Evolutionary conservation across 2,888 invertebrate genomes (phyloP), one percentile per base, ranked within the genome.

Genomic region (Drosophila suboccidentalis): DNA sequence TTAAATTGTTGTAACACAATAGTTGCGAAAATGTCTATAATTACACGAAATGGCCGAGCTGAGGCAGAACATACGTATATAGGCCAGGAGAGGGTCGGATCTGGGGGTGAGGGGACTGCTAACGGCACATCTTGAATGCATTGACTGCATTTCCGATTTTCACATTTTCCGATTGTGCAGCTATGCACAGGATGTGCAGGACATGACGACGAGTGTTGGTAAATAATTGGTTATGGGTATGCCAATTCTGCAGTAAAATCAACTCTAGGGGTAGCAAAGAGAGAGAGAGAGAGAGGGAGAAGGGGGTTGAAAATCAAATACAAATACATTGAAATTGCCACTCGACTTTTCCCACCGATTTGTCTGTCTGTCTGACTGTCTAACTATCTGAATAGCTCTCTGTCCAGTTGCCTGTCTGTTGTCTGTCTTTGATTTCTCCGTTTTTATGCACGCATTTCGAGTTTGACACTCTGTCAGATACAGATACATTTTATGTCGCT

Each of bases 381-480:
- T 38, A 36, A 54, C 13, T 36, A 60, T 41, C 41, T 11, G 22
- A 19, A 26, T 19, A 9, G 22, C 51, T 29, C 13, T 39, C 59
- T 19, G 49, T 55, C 57, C 17, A 11, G 15, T 41, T 41, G 36
- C 39, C 43, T 32, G 54, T 47, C 54, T 46, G 46, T 67, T 32
- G 54, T 47, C 54, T 46, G 46, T 67, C 47, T 59, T 10, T 74
- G 69, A 76, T 84, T 87, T 84, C 79, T 71, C 58, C 54, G 79
- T 71, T 84, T 82, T 83, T 83, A 83, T 87, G 82, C 87, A 87
- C 82, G 87, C 87, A 85, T 87, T 76, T 85, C 76, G 22, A 70
- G 36, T 75, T 75, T 82, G 82, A 87, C 80, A 74, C 6, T 85
- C 88, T 83, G 85, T 85, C 88, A 68, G 70, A 61, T 61, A 17